phyloP scores from a whole-genome alignment of 2,797 vertebrate species.

The Acanthurus leucopareius region DNA sequence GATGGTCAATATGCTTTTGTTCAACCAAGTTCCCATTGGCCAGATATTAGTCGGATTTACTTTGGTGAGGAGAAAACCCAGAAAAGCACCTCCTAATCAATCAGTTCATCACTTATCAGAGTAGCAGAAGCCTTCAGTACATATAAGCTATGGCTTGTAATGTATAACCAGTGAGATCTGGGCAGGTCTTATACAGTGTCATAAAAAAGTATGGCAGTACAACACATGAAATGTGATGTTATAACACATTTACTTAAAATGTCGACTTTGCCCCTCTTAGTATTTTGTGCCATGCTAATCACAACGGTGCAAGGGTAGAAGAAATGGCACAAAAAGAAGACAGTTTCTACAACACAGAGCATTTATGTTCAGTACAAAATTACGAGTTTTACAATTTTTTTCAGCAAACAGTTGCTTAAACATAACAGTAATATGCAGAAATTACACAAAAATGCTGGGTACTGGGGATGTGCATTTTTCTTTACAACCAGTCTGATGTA shows the following conservation, averaged over 20 bases:
- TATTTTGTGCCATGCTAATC: not conserved
- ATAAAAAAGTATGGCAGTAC: too few species aligned
- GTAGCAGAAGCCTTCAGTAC: too few species aligned
- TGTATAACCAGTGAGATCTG: too few species aligned
- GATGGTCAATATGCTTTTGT: too few species aligned
- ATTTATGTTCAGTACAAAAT: not conserved
- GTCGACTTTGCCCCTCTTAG: not conserved
- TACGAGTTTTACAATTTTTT: not conserved
- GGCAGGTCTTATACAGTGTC: too few species aligned
- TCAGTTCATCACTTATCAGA: too few species aligned
- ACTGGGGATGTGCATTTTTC: not conserved
- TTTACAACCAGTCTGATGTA: not conserved
- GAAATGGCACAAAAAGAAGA: not conserved
- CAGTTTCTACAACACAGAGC: not conserved
- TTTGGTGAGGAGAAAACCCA: too few species aligned
- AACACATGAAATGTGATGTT: too few species aligned
- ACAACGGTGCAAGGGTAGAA: not conserved
- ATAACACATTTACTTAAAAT: not conserved
- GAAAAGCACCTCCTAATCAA: too few species aligned
- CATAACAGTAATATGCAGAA: not conserved
- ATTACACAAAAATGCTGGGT: not conserved
- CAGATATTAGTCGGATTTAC: too few species aligned
- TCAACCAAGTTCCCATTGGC: too few species aligned
- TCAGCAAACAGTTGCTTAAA: not conserved
- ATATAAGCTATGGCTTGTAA: too few species aligned